Evolutionary conservation across 2,797 vertebrate species (phyloP).

Genomic region (Scolopax bukidnonensis): DNA sequence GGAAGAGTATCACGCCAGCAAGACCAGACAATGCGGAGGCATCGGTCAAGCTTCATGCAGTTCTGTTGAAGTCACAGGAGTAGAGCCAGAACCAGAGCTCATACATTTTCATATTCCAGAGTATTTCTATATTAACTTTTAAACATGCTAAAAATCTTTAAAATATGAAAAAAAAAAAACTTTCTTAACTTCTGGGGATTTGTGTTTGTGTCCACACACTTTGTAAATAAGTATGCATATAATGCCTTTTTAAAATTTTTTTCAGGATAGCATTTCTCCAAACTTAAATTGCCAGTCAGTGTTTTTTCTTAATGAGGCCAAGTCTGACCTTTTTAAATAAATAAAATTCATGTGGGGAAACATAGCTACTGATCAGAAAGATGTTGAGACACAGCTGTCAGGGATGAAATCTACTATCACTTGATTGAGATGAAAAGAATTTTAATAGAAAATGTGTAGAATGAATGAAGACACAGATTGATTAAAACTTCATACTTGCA

Average conservation of each 20-base stretch:
- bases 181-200: not conserved
- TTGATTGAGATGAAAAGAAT: not conserved
- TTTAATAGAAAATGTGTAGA: not conserved
- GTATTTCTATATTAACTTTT: not conserved
- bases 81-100: not conserved
- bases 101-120: not conserved
- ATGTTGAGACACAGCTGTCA: not conserved
- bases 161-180: not conserved
- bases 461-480: not conserved
- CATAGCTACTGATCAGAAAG: not conserved
- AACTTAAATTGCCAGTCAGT: not conserved
- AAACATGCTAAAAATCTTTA: not conserved
- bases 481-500: not conserved
- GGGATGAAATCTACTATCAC: not conserved
- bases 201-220: not conserved
- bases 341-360: not conserved
- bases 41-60: not conserved
- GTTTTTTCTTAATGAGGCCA: not conserved
- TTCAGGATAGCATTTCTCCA: not conserved
- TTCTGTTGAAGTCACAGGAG: not conserved
- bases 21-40: not conserved
- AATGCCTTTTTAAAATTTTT: not conserved
- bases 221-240: not conserved
- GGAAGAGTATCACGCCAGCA: accelerated
- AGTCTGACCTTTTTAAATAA: not conserved